Evolutionary conservation across 2,797 vertebrate species (phyloP).

Genomic region (Glyptemys insculpta): DNA sequence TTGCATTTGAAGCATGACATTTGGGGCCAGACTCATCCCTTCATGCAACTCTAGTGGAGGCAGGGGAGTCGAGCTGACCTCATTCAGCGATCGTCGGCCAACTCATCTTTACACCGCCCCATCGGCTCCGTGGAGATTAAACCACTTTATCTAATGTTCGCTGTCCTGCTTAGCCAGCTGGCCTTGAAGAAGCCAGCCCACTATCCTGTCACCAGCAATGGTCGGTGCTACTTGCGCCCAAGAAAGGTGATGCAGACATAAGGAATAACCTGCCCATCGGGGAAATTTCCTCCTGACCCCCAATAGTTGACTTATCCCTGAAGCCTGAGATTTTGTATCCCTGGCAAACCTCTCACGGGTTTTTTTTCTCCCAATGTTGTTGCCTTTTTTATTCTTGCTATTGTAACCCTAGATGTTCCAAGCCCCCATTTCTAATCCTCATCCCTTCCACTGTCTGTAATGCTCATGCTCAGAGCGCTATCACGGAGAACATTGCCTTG

Average conservation of each 20-base stretch:
- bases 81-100: background rate
- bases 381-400: too few relatives aligned
- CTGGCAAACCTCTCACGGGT: background rate
- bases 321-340: background rate
- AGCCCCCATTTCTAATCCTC: too few relatives aligned
- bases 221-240: background rate
- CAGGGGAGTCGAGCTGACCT: background rate
- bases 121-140: background rate
- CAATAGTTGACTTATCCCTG: background rate
- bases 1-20: background rate
- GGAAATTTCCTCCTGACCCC: background rate
- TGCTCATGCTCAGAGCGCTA: too few relatives aligned
- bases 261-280: background rate
- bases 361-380: background rate
- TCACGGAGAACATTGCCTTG: background rate
- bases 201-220: background rate
- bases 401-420: too few relatives aligned
- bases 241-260: background rate
- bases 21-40: background rate
- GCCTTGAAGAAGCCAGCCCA: background rate
- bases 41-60: background rate
- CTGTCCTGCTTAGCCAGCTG: background rate
- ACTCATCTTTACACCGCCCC: too few relatives aligned
- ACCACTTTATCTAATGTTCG: too few relatives aligned
- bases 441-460: too few relatives aligned